A percentile compares a stretch with the other conserved stretches of the same genome.
Conservation (phyloP, 1,140 invertebrate genomes). For the Capitella teleta region DNA sequence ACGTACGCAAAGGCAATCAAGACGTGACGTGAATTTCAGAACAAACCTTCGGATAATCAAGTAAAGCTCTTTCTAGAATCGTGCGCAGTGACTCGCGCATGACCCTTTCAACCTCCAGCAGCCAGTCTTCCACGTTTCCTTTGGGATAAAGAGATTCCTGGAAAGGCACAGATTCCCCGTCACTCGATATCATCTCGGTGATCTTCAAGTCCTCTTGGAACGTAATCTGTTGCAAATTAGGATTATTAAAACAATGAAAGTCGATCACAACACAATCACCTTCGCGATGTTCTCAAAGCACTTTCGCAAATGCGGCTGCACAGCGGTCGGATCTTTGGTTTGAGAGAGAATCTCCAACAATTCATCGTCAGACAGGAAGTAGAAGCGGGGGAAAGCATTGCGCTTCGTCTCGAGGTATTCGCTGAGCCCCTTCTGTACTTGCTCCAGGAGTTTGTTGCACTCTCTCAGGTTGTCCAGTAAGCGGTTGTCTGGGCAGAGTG, state of each 20-base stretch:
- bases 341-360: conserved; percentile 71
- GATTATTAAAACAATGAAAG: background rate
- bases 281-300: conserved; percentile 67
- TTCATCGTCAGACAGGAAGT: conserved; percentile 82
- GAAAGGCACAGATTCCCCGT: conserved; percentile 42
- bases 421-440: conserved; percentile 60
- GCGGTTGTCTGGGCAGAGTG: conserved; percentile 40
- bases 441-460: conserved; percentile 53
- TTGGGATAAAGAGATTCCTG: conserved; percentile 37
- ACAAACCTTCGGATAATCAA: conserved; percentile 31
- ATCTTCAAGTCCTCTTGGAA: conserved; percentile 44
- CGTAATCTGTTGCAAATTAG: conserved; percentile 27
- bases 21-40: background rate
- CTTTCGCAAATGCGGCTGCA: conserved; percentile 67
- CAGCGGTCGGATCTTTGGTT: conserved; percentile 64
- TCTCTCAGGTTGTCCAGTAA: conserved; percentile 58
- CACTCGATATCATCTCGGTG: conserved; percentile 40
- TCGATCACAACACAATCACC: conserved; percentile 34
- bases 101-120: conserved; percentile 37
- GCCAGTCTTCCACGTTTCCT: conserved; percentile 45
- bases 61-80: conserved; percentile 36
- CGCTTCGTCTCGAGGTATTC: conserved; percentile 75
- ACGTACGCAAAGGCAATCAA: background rate
- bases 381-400: conserved; percentile 67
- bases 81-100: conserved; percentile 39